These are phyloP conservation scores for Netelia melanura DNA, from an alignment of 2,888 invertebrate species.

Conservation along the genomic window DNA sequence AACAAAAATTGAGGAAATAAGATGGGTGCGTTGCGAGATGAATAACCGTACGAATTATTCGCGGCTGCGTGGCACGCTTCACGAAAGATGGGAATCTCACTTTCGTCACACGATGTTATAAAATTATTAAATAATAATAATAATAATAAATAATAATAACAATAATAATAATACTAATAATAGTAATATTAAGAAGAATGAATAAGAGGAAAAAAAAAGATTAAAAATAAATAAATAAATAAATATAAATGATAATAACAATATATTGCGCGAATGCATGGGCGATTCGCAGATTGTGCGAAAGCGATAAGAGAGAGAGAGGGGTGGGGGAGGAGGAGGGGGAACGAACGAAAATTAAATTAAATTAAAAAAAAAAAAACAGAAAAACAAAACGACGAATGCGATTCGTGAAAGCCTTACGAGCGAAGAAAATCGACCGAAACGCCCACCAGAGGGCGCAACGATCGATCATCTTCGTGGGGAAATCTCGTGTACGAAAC, in stretches of 20 bases:
- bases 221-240: background rate
- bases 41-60: background rate
- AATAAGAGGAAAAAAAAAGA: background rate
- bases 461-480: background rate
- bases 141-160: too few species aligned
- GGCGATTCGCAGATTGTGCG: background rate
- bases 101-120: slow-evolving; percentile 40
- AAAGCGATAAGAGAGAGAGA: background rate
- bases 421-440: background rate
- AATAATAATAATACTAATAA: too few species aligned
- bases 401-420: background rate
- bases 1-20: background rate
- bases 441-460: background rate
- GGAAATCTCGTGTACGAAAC: background rate
- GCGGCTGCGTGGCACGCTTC: slow-evolving; percentile 15
- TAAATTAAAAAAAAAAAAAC: background rate
- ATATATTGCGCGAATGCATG: slow-evolving; percentile 14
- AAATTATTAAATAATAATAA: background rate
- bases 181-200: background rate
- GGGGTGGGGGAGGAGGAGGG: too few species aligned
- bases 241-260: slow-evolving; percentile 14
- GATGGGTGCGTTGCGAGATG: background rate
- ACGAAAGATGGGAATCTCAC: slow-evolving; percentile 48
- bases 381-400: background rate
- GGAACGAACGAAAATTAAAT: too few species aligned